Percentiles rank a stretch among this genome's conserved stretches.
phyloP scores from a whole-genome alignment of 2,113 vertebrate genomes.

The Calonectris borealis region DNA sequence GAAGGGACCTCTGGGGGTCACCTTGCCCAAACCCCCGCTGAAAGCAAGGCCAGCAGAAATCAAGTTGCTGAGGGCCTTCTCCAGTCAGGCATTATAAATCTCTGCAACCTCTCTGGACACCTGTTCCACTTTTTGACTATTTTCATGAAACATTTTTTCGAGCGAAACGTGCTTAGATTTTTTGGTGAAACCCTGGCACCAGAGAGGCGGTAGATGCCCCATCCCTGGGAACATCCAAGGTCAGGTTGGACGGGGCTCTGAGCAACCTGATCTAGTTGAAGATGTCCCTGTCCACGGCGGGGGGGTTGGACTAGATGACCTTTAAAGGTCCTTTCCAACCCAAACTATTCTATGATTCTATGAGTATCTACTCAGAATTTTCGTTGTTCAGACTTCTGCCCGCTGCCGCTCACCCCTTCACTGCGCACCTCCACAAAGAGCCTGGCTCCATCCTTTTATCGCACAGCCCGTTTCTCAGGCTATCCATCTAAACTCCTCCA shows the following conservation, averaged over 20 bases:
- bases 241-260: too few relatives aligned
- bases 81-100: neutral
- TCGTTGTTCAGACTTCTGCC: neutral
- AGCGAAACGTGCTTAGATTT: too few relatives aligned
- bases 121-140: neutral
- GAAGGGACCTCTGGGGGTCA: neutral
- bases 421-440: fast-evolving
- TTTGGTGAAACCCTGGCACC: too few relatives aligned
- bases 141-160: neutral
- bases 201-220: too few relatives aligned
- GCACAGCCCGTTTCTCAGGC: neutral
- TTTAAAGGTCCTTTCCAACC: too few relatives aligned
- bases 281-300: too few relatives aligned
- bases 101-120: neutral
- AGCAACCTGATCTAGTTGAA: too few relatives aligned
- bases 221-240: too few relatives aligned
- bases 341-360: too few relatives aligned
- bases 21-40: neutral
- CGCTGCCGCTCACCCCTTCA: neutral
- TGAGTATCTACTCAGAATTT: neutral
- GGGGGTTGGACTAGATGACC: too few relatives aligned
- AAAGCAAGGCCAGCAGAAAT: constrained; percentile 18
- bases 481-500: neutral
- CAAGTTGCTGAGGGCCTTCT: constrained; percentile 26
- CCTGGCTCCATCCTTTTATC: neutral